Percentiles rank a stretch among this genome's conserved stretches.
These are phyloP conservation scores for Catocala fraxini DNA, from an alignment of 2,888 invertebrate genomes.

Conservation along the genomic window DNA sequence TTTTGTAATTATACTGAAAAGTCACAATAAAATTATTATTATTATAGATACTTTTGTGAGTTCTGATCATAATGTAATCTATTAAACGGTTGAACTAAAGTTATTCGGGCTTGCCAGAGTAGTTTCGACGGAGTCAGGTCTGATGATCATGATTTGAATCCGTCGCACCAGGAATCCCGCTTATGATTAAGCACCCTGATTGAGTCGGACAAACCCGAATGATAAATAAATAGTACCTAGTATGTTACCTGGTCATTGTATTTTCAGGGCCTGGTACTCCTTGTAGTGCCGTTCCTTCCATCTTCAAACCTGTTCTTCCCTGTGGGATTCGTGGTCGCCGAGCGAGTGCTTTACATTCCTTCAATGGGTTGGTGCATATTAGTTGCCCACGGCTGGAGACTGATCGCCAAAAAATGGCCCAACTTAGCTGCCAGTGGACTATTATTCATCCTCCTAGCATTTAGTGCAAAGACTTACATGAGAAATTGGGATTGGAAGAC, in stretches of 20 bases:
- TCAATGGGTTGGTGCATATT: conserved; percentile 99
- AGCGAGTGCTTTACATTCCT: conserved; percentile 97
- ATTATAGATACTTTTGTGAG: no score
- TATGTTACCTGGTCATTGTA: not conserved
- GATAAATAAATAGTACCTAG: not conserved
- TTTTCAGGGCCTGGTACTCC: conserved; percentile 93
- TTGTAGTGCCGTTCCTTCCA: conserved; percentile 97
- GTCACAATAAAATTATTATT: no score
- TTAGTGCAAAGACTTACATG: conserved; percentile 94
- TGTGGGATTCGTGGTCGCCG: conserved; percentile 98
- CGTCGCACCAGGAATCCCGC: no score
- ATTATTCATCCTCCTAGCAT: conserved; percentile 91
- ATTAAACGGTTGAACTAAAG: no score
- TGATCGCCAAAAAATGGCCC: conserved; percentile 89
- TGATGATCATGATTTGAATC: no score
- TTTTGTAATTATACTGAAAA: no score
- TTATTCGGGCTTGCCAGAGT: no score
- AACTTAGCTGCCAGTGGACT: conserved; percentile 90
- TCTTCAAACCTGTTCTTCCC: conserved; percentile 99
- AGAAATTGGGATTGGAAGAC: conserved; percentile 98
- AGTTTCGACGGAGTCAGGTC: no score
- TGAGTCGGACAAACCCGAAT: not conserved
- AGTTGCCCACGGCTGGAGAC: conserved; percentile 94
- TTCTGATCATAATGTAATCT: no score
- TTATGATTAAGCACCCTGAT: no score